A percentile compares a stretch with the other conserved stretches of the same genome.
These are phyloP conservation scores for Stomatorhinus walkeri DNA, from an alignment of 2,797 vertebrate genomes.

Conservation along the genomic window DNA sequence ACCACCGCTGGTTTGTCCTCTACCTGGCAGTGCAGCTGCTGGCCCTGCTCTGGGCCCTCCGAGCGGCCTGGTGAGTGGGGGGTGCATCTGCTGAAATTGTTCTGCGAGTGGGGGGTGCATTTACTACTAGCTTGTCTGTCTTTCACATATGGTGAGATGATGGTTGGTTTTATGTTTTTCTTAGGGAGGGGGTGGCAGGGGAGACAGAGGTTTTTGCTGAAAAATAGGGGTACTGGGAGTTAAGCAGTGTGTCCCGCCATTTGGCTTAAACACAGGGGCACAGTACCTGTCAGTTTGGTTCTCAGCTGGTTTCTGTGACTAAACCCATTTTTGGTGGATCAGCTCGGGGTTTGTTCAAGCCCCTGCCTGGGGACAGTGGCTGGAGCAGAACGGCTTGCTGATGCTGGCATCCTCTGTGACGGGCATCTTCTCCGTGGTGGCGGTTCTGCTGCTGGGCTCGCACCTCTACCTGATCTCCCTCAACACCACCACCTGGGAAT, in stretches of 20 bases:
- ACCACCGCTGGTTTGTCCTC: constrained; percentile 81
- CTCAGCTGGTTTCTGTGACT: not conserved
- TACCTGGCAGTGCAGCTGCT: constrained; percentile 76
- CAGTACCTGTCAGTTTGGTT: not conserved
- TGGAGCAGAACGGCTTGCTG: constrained; percentile 66
- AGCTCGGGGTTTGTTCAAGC: constrained; percentile 79
- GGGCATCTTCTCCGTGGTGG: constrained; percentile 58
- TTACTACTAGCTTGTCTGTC: not conserved
- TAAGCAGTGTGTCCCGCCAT: not conserved
- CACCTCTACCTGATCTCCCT: constrained; percentile 86
- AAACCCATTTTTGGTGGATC: not conserved
- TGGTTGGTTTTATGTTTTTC: not conserved
- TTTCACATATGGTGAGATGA: not conserved
- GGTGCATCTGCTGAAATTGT: not conserved
- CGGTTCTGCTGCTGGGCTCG: constrained; percentile 73
- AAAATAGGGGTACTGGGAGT: not conserved
- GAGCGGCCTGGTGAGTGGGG: constrained; percentile 75
- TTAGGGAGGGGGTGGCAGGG: not conserved
- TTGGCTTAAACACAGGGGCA: not conserved
- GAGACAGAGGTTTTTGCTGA: not conserved
- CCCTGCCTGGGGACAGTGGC: constrained; percentile 68
- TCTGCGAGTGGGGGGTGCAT: not conserved
- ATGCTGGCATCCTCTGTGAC: constrained; percentile 63
- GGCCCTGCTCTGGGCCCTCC: constrained; percentile 78
- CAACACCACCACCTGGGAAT: constrained; percentile 95